phyloP scores from a whole-genome alignment of 2,113 vertebrate species.

The Grallaria varia region DNA sequence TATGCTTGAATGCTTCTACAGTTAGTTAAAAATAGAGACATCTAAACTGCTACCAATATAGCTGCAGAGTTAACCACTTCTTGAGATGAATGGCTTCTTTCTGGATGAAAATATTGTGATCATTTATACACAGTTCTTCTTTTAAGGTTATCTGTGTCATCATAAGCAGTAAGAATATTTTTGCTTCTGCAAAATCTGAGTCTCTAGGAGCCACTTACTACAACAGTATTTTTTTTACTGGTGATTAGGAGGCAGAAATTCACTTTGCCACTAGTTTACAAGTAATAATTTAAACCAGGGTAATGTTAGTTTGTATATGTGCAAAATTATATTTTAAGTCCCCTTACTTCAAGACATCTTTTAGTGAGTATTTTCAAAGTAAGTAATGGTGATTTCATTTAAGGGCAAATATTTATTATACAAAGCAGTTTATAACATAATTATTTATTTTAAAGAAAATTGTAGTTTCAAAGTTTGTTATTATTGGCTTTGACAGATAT shows the following conservation, averaged over 20 bases:
- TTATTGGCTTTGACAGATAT: background rate
- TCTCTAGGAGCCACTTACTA: background rate
- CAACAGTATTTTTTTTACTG: background rate
- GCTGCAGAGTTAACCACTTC: background rate
- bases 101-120: background rate
- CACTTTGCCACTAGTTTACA: background rate
- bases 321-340: background rate
- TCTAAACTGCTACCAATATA: background rate
- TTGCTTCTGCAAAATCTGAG: background rate
- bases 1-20: background rate
- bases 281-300: background rate
- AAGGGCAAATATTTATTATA: background rate
- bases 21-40: background rate
- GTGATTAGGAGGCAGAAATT: background rate
- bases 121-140: background rate
- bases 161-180: background rate
- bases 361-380: background rate
- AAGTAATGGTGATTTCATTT: background rate
- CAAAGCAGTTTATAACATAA: background rate
- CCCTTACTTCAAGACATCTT: background rate
- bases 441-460: background rate
- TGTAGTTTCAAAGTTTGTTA: background rate
- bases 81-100: background rate
- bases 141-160: background rate
- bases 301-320: background rate